phyloP scores from a whole-genome alignment of 2,888 invertebrate genomes.

The Sacculina carcini region DNA sequence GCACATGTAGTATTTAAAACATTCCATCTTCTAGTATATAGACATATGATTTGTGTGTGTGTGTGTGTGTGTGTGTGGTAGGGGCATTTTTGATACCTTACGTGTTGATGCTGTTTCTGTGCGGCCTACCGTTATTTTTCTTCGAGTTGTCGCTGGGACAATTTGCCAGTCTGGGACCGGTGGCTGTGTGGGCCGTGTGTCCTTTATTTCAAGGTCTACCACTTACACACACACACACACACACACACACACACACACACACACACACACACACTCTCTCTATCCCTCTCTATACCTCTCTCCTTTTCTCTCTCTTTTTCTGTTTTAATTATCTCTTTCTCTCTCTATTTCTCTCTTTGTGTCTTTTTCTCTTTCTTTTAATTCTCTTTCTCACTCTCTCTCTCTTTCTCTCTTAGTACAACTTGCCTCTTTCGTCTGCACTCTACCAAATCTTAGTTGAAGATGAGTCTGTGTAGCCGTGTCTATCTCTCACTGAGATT shows the following conservation, averaged over 20 bases:
- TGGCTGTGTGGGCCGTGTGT: conserved; percentile 32
- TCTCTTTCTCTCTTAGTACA: no score
- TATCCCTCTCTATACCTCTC: no score
- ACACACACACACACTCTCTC: neutral
- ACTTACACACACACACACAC: neutral
- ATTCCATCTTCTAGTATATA: no score
- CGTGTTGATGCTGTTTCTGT: conserved; percentile 21
- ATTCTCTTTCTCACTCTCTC: no score
- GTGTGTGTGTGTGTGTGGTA: conserved; percentile 5
- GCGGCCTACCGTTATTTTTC: conserved; percentile 23
- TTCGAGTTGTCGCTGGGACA: conserved; percentile 24
- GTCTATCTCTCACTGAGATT: no score
- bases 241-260: neutral
- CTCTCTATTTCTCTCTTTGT: neutral
- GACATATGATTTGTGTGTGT: no score
- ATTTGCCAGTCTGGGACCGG: conserved; percentile 22
- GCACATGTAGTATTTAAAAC: no score
- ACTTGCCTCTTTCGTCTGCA: no score
- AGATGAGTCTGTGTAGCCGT: no score
- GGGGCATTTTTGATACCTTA: conserved; percentile 25
- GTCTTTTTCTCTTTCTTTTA: no score
- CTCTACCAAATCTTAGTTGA: no score
- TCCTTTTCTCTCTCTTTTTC: no score
- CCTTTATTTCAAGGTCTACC: conserved; percentile 25
- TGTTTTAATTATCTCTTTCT: neutral